A percentile compares a stretch with the other conserved stretches of the same genome.
Evolutionary conservation across 2,888 invertebrate genomes (phyloP).

Genomic region (Malthinus seriepunctatus): DNA sequence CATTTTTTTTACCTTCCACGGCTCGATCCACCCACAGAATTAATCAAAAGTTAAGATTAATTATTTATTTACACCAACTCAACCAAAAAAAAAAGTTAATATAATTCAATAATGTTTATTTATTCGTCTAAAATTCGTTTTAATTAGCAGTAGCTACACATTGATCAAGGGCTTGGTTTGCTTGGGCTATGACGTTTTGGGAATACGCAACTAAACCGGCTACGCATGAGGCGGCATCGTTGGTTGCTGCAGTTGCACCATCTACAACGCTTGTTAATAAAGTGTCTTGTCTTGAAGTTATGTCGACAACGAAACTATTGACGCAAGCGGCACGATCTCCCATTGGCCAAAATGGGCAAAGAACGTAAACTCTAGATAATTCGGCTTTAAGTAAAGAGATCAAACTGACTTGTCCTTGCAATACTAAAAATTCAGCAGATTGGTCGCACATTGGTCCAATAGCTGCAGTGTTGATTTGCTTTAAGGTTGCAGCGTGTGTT

Average conservation of each 20-base stretch:
- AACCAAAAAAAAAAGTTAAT: too few relatives aligned
- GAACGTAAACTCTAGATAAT: background rate
- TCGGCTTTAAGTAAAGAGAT: background rate
- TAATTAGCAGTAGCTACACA: background rate
- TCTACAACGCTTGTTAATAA: background rate
- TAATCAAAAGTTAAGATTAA: too few relatives aligned
- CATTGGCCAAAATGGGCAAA: constrained; percentile 9
- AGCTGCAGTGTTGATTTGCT: background rate
- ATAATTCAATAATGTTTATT: too few relatives aligned
- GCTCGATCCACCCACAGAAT: too few relatives aligned
- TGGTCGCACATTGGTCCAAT: constrained; percentile 6
- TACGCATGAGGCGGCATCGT: constrained; percentile 1
- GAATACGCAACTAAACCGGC: background rate
- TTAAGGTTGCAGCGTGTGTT: background rate
- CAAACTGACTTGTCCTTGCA: background rate
- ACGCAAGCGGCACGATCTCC: background rate
- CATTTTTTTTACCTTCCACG: too few relatives aligned
- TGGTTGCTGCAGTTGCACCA: background rate
- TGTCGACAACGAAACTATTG: background rate
- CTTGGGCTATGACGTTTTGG: background rate
- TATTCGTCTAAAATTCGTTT: too few relatives aligned
- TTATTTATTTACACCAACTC: too few relatives aligned
- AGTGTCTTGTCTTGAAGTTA: background rate
- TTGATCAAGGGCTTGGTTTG: background rate
- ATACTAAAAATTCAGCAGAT: background rate